A percentile compares a stretch with the other conserved stretches of the same genome.
phyloP scores from a whole-genome alignment of 2,888 invertebrate genomes.

The Euzophera pinguis region DNA sequence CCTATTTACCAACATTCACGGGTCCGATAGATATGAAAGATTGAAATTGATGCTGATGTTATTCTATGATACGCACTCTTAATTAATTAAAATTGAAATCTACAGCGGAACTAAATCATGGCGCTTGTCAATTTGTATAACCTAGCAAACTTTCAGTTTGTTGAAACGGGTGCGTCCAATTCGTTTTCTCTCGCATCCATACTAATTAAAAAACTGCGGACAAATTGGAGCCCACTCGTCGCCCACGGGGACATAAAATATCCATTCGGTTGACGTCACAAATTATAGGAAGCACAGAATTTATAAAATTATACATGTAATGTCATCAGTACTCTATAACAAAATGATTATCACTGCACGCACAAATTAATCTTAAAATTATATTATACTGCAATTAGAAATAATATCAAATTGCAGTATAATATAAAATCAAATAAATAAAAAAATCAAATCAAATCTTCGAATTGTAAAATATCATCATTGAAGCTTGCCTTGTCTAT shows the following conservation, averaged over 20 bases:
- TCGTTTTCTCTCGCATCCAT: slow-evolving; percentile 69
- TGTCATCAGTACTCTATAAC: not conserved
- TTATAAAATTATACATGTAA: not conserved
- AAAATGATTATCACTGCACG: not conserved
- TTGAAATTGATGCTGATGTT: too few relatives aligned
- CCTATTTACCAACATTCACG: too few relatives aligned
- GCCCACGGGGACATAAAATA: slow-evolving; percentile 75
- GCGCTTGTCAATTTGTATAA: slow-evolving; percentile 3
- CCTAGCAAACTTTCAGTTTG: slow-evolving; percentile 21
- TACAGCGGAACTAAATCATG: slow-evolving; percentile 7
- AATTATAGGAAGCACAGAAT: slow-evolving; percentile 3
- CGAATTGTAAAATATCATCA: too few relatives aligned
- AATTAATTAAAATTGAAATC: not conserved
- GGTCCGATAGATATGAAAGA: too few relatives aligned
- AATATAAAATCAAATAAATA: too few relatives aligned
- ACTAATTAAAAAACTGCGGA: slow-evolving; percentile 77
- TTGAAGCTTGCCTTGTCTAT: too few relatives aligned
- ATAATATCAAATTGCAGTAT: too few relatives aligned
- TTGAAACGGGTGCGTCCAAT: slow-evolving; percentile 53
- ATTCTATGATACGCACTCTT: too few relatives aligned
- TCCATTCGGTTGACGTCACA: slow-evolving; percentile 61
- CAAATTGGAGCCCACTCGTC: slow-evolving; percentile 71
- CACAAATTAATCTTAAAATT: too few relatives aligned
- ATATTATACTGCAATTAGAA: too few relatives aligned
- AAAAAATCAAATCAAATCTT: too few relatives aligned